Evolutionary conservation across 2,113 vertebrate species (phyloP), one percentile per base, ranked within the genome.

Genomic region (Phaetusa simplex): DNA sequence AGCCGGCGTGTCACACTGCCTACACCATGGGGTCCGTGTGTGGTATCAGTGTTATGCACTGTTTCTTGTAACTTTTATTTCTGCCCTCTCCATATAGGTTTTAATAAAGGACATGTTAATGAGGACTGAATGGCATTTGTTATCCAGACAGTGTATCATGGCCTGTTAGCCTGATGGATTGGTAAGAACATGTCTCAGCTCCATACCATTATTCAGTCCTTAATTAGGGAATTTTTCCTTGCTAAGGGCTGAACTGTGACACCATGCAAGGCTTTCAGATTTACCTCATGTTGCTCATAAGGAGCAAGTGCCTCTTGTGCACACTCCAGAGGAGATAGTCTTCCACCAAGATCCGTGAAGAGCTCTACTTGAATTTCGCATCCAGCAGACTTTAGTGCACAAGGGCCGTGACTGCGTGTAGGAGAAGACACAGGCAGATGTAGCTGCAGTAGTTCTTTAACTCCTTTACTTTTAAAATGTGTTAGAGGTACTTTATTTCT

Each of bases 131-230:
- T 89, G 53, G 27, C 73, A 95, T 97, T 96, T 95, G 67, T 96
- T 95, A 93, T 87, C 81, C 70, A 84, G 89, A 58, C 53, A 78
- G 55, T 2, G 2, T 82, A 89, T 89, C 81, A 76, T 76, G 78
- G 70, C 47, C 81, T 85, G 86, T 96, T 95, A 94, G 59, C 38
- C 94, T 95, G 94, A 96, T 82, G 69, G 70, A 93, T 89, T 87
- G 73, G 47, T 96, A 82, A 69, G 61, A 93, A 89, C 34, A 55
- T 42, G 18, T 87, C 89, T 86, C 34, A 49, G 27, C 84, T 93
- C 56, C 22, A 18, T 47, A 23, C 23, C 22, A 82, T 95, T 85
- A 76, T 71, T 87, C 83, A 87, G 65, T 72, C 56, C 81, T 76
- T 93, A 91, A 87, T 91, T 82, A 87, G 78, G 82, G 59, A 89